phyloP scores from a whole-genome alignment of 2,888 invertebrate genomes.

The Drosophila niveifrons region DNA sequence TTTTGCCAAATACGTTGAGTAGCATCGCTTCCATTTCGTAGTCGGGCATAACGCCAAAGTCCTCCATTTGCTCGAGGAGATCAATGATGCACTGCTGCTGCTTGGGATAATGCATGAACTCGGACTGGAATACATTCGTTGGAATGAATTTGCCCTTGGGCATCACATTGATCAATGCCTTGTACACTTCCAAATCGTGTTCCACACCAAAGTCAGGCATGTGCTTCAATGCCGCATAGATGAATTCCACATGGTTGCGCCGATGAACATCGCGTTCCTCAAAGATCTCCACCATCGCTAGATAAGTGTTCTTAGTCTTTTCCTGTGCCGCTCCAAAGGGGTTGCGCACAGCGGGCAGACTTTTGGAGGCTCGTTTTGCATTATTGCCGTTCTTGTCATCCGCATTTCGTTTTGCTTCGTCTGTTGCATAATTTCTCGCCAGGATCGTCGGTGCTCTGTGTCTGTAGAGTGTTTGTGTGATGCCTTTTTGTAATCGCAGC shows the following conservation, averaged over 20 bases:
- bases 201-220: constrained; percentile 96
- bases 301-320: constrained; percentile 88
- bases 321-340: constrained; percentile 78
- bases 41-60: constrained; percentile 96
- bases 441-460: constrained; percentile 28
- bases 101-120: constrained; percentile 97
- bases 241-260: constrained; percentile 97
- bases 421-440: constrained; percentile 40
- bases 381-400: constrained; percentile 19
- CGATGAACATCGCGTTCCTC: constrained; percentile 89
- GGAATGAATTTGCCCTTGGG: constrained; percentile 96
- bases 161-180: constrained; percentile 92
- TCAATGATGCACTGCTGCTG: constrained; percentile 98
- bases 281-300: constrained; percentile 91
- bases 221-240: constrained; percentile 93
- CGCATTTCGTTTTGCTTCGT: constrained; percentile 17
- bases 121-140: constrained; percentile 92
- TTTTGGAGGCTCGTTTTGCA: constrained; percentile 37
- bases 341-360: constrained; percentile 78
- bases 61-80: constrained; percentile 96
- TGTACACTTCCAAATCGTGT: constrained; percentile 94
- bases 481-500: constrained; percentile 44
- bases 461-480: constrained; percentile 34
- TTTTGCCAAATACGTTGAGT: constrained; percentile 92
- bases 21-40: constrained; percentile 94